These are phyloP conservation scores for Perdita meconis DNA, from an alignment of 2,888 invertebrate genomes.

Conservation along the genomic window DNA sequence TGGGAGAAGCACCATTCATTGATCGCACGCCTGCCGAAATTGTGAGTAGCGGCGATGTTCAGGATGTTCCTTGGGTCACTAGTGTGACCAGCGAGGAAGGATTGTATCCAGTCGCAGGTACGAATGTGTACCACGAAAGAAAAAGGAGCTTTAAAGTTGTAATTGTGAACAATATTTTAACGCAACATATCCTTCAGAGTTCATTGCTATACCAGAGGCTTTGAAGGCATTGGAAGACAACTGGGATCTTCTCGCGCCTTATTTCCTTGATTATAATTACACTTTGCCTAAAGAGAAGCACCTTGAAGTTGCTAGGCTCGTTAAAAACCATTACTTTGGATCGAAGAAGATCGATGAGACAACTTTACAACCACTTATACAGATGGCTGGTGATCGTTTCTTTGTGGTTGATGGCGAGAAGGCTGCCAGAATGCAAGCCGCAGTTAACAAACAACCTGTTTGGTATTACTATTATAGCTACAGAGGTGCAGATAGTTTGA, in stretches of 20 bases:
- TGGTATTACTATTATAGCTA: slow-evolving; percentile 89
- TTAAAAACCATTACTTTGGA: slow-evolving; percentile 86
- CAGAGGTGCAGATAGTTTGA: slow-evolving; percentile 86
- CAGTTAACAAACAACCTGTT: slow-evolving; percentile 86
- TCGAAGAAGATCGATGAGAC: slow-evolving; percentile 84
- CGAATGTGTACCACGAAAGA: no score
- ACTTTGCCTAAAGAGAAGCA: slow-evolving; percentile 85
- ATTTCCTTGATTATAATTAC: slow-evolving; percentile 87
- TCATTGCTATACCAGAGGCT: slow-evolving; percentile 83
- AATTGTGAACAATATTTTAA: background rate
- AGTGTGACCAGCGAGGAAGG: slow-evolving; percentile 90
- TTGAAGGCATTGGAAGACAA: slow-evolving; percentile 86
- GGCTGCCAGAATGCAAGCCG: slow-evolving; percentile 87
- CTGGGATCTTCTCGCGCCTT: slow-evolving; percentile 87
- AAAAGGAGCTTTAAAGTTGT: background rate
- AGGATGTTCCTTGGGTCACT: slow-evolving; percentile 89
- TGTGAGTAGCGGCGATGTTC: slow-evolving; percentile 86
- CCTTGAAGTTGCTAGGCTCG: slow-evolving; percentile 84
- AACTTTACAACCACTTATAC: slow-evolving; percentile 70
- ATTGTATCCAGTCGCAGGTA: slow-evolving; percentile 89
- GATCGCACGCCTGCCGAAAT: slow-evolving; percentile 88
- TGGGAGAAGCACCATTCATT: slow-evolving; percentile 87
- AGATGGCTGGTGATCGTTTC: slow-evolving; percentile 88
- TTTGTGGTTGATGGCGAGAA: slow-evolving; percentile 87
- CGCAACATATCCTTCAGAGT: slow-evolving; percentile 79